Evolutionary conservation across 2,888 invertebrate species (phyloP).

Genomic region (Brachyptera putata): DNA sequence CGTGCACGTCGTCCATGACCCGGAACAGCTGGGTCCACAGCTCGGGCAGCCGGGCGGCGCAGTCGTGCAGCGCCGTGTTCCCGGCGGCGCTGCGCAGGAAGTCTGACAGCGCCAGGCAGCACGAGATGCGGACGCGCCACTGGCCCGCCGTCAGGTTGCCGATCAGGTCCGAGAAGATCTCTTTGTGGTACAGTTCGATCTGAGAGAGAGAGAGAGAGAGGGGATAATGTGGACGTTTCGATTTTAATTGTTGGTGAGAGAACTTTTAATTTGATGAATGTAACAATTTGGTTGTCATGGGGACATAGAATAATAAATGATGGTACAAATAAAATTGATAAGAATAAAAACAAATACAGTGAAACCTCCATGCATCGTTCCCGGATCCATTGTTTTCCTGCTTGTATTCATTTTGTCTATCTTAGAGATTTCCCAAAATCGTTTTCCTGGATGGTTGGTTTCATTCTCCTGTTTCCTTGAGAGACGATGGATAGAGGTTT

Average conservation of each 20-base stretch:
- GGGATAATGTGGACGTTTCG: not conserved
- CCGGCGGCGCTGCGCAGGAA: slow-evolving; percentile 59
- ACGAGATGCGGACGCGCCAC: slow-evolving; percentile 88
- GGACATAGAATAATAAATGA: too few relatives aligned
- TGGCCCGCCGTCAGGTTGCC: slow-evolving; percentile 76
- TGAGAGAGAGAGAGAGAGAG: slow-evolving; percentile 45
- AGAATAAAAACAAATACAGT: too few relatives aligned
- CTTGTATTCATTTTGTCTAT: too few relatives aligned
- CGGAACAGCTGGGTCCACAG: slow-evolving; percentile 81
- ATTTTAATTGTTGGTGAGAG: not conserved
- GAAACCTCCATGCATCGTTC: too few relatives aligned
- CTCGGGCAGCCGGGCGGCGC: slow-evolving; percentile 47
- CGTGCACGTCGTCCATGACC: slow-evolving; percentile 94
- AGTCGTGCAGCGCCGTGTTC: slow-evolving; percentile 30
- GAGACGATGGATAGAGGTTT: too few relatives aligned
- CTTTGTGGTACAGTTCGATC: slow-evolving; percentile 76
- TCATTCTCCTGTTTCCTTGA: too few relatives aligned
- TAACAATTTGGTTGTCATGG: too few relatives aligned
- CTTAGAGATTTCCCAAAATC: too few relatives aligned
- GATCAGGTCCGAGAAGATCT: slow-evolving; percentile 75
- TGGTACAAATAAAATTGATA: too few relatives aligned
- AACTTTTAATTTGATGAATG: not conserved
- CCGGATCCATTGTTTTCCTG: too few relatives aligned
- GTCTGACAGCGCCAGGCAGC: slow-evolving; percentile 83
- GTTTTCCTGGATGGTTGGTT: too few relatives aligned